phyloP scores from a whole-genome alignment of 2,113 vertebrate genomes.

The Oceanodroma tethys region DNA sequence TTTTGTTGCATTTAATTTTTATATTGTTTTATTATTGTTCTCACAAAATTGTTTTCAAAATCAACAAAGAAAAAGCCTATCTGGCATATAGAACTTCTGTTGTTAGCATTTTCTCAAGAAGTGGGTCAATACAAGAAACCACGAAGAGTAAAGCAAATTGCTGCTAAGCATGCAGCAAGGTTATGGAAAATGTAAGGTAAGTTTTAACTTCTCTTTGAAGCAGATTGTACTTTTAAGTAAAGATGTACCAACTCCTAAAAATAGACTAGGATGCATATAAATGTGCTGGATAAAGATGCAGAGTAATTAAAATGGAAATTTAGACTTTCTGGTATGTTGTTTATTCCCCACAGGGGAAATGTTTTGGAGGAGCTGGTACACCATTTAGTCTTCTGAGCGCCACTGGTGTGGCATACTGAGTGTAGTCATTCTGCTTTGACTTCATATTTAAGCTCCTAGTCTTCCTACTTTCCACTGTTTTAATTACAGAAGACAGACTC shows the following conservation, averaged over 20 bases:
- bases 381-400: background rate
- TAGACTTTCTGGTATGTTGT: background rate
- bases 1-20: background rate
- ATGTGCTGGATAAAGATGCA: background rate
- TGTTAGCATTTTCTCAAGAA: background rate
- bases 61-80: background rate
- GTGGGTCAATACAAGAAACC: background rate
- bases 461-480: background rate
- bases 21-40: background rate
- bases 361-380: background rate
- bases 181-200: background rate
- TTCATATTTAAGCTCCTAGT: background rate
- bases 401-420: background rate
- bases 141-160: background rate
- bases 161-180: background rate
- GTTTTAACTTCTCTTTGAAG: background rate
- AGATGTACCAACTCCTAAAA: background rate
- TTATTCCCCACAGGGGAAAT: background rate
- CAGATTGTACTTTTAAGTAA: background rate
- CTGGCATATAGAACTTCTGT: background rate
- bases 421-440: background rate
- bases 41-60: background rate
- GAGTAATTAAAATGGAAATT: conserved; percentile 21
- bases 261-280: background rate
- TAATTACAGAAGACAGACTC: background rate